Evolutionary conservation across 2,113 vertebrate species (phyloP).

Genomic region (Ceyx cyanopectus): DNA sequence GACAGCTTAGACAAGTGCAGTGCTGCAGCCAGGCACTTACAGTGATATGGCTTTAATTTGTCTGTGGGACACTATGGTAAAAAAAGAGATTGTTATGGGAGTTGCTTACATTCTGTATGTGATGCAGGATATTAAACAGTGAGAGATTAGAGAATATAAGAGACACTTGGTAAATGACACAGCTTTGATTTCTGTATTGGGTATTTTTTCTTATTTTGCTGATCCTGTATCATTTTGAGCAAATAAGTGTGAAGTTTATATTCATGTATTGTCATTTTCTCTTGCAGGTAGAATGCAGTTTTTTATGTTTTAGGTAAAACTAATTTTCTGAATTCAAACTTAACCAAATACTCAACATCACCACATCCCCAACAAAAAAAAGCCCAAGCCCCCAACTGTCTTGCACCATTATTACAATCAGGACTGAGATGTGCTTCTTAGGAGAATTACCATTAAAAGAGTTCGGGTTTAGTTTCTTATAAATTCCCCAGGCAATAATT

Average conservation of each 20-base stretch:
- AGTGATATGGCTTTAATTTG: conserved; percentile 22
- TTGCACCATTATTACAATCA: neutral
- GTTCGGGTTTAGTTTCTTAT: neutral
- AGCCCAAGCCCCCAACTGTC: neutral
- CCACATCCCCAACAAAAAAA: neutral
- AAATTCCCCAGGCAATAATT: neutral
- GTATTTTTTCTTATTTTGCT: neutral
- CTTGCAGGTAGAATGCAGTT: neutral
- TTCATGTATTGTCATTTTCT: neutral
- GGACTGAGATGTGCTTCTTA: neutral
- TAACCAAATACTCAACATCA: neutral
- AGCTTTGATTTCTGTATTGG: neutral
- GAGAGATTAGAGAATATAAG: conserved; percentile 10
- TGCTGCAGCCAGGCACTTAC: neutral
- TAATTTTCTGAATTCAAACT: neutral
- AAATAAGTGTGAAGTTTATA: neutral
- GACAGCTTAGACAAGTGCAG: neutral
- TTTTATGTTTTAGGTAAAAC: neutral
- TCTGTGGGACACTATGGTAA: neutral
- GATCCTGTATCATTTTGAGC: neutral
- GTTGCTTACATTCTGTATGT: neutral
- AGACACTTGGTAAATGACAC: neutral
- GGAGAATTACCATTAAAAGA: neutral
- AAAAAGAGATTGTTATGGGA: neutral
- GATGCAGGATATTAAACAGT: conserved; percentile 44